Evolutionary conservation across 2,797 vertebrate genomes (phyloP).

Genomic region (Lemur catta): DNA sequence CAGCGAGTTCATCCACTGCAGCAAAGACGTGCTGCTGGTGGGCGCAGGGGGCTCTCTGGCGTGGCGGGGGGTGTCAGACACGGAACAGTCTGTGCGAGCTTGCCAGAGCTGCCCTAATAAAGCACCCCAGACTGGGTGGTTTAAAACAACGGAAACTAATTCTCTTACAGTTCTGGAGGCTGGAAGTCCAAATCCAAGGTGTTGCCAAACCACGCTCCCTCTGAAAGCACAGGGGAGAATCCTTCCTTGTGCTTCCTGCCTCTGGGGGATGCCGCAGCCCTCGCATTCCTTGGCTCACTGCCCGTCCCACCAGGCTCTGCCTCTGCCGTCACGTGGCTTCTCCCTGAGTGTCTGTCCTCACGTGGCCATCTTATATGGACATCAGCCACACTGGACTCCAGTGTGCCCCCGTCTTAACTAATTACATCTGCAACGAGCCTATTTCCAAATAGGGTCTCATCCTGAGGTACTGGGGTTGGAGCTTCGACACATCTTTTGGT

Average conservation of each 20-base stretch:
- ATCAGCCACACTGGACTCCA: accelerated
- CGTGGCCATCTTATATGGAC: accelerated
- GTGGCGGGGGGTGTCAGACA: accelerated
- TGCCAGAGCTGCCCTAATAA: not conserved
- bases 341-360: not conserved
- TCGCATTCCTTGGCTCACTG: not conserved
- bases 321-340: not conserved
- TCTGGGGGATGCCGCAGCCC: not conserved
- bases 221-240: accelerated
- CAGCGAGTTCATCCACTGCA: accelerated
- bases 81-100: accelerated
- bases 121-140: accelerated
- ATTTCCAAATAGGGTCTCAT: not conserved
- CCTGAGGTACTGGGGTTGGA: not conserved
- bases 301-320: not conserved
- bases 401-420: not conserved
- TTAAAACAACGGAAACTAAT: too few relatives aligned
- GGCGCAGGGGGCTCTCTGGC: accelerated
- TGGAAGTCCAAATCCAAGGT: not conserved
- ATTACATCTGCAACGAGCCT: not conserved
- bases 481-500: too few relatives aligned
- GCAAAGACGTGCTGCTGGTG: accelerated
- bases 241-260: not conserved
- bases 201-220: not conserved
- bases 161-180: not conserved